These are phyloP conservation scores for Momotus momota DNA, from an alignment of 2,797 vertebrate species.

Conservation along the genomic window DNA sequence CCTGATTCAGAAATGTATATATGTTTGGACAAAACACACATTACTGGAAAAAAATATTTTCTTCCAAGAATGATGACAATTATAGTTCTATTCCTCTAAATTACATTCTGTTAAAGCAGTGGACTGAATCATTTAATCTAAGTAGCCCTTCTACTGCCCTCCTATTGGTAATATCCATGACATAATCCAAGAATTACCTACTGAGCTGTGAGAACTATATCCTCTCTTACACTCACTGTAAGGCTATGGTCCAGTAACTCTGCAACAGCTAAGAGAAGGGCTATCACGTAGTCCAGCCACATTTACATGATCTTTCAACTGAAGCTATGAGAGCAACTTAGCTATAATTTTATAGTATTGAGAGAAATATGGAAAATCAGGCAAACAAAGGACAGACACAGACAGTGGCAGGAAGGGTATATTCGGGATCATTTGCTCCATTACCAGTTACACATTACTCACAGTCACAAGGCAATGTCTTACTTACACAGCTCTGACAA, in stretches of 20 bases:
- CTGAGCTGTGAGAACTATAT: constrained; percentile 40
- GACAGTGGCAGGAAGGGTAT: background rate
- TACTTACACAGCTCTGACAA: background rate
- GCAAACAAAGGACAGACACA: background rate
- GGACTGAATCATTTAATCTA: constrained; percentile 49
- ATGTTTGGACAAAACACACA: background rate
- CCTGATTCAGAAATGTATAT: background rate
- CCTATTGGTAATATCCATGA: constrained; percentile 29
- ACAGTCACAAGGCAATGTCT: background rate
- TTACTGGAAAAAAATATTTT: background rate
- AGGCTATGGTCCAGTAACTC: constrained; percentile 9
- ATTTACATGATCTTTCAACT: constrained; percentile 51
- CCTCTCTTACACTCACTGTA: background rate
- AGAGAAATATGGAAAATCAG: background rate
- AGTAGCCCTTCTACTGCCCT: constrained; percentile 27
- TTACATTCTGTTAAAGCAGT: constrained; percentile 12
- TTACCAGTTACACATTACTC: background rate
- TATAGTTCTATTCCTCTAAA: constrained; percentile 12
- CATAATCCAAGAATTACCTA: constrained; percentile 57
- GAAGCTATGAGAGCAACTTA: constrained; percentile 13
- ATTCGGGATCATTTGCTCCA: background rate
- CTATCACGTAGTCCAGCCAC: background rate
- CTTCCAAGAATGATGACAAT: background rate
- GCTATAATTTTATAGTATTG: background rate
- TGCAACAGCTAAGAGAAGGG: background rate